These are phyloP conservation scores for Macrosiphum euphorbiae DNA, from an alignment of 2,888 invertebrate genomes.

Conservation along the genomic window DNA sequence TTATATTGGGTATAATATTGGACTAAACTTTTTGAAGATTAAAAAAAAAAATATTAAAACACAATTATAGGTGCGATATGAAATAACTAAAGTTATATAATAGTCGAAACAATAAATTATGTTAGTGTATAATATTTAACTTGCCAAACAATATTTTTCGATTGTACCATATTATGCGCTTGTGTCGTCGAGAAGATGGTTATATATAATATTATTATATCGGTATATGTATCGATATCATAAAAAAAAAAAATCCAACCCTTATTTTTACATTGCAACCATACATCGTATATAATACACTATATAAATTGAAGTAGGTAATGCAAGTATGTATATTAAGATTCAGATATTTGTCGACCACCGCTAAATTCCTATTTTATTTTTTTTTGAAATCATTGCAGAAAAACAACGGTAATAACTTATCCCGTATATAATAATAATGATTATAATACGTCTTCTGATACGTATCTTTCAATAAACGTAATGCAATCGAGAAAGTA, in stretches of 20 bases:
- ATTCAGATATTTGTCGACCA: not conserved
- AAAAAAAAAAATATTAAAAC: not conserved
- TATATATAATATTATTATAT: not conserved
- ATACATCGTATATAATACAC: not conserved
- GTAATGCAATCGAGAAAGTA: not conserved
- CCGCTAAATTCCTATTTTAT: not conserved
- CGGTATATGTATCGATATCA: not conserved
- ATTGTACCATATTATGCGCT: not conserved
- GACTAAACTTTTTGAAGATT: not conserved
- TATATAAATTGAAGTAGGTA: not conserved
- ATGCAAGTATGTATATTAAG: not conserved
- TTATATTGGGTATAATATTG: not conserved
- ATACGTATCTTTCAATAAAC: not conserved
- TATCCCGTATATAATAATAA: not conserved
- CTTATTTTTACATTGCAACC: not conserved
- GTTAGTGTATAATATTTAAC: not conserved
- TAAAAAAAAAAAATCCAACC: not conserved
- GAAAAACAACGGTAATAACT: not conserved
- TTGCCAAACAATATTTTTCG: not conserved
- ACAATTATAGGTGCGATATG: not conserved
- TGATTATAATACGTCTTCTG: not conserved
- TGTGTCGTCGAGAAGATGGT: not conserved
- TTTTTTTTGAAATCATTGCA: not conserved
- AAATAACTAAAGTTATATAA: not conserved
- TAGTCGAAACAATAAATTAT: not conserved